Conservation (phyloP, 30 jellyfish, hydroid and myxozoan genomes). For the Aurelia aurita region DNA sequence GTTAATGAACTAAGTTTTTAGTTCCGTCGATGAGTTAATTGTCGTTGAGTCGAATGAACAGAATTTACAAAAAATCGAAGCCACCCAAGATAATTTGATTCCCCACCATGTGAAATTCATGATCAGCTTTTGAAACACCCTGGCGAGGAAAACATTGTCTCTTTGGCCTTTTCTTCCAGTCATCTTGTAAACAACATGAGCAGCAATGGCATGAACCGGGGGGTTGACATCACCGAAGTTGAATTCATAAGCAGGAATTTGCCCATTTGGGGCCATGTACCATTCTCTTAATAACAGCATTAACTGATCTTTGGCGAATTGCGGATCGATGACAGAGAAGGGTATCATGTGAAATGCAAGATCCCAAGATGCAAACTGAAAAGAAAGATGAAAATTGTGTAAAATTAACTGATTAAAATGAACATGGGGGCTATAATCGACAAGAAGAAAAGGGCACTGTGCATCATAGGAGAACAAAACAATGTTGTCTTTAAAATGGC, state of each 20-base stretch:
- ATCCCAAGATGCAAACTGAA: constrained; percentile 95
- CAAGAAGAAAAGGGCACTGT: too few relatives aligned
- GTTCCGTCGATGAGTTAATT: too few relatives aligned
- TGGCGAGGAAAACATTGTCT: constrained; percentile 79
- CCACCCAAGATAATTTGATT: neutral
- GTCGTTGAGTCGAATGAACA: too few relatives aligned
- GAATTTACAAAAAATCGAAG: too few relatives aligned
- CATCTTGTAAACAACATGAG: constrained; percentile 78
- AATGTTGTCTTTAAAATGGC: too few relatives aligned
- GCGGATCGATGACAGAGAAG: constrained; percentile 84
- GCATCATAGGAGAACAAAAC: too few relatives aligned
- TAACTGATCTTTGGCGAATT: constrained; percentile 77
- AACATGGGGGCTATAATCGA: too few relatives aligned
- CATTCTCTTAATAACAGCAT: constrained; percentile 85
- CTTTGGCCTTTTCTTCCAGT: constrained; percentile 84
- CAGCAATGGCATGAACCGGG: constrained; percentile 94
- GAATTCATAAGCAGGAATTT: constrained; percentile 95
- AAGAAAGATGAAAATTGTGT: neutral
- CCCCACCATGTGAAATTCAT: constrained; percentile 93
- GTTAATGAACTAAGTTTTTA: too few relatives aligned
- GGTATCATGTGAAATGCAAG: constrained; percentile 96
- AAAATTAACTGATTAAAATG: too few relatives aligned
- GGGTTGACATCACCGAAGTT: constrained; percentile 94
- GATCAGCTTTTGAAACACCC: constrained; percentile 91
- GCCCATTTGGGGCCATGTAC: constrained; percentile 98